phyloP scores from a whole-genome alignment of 2,888 invertebrate genomes.

The Callyntrura sp. region DNA sequence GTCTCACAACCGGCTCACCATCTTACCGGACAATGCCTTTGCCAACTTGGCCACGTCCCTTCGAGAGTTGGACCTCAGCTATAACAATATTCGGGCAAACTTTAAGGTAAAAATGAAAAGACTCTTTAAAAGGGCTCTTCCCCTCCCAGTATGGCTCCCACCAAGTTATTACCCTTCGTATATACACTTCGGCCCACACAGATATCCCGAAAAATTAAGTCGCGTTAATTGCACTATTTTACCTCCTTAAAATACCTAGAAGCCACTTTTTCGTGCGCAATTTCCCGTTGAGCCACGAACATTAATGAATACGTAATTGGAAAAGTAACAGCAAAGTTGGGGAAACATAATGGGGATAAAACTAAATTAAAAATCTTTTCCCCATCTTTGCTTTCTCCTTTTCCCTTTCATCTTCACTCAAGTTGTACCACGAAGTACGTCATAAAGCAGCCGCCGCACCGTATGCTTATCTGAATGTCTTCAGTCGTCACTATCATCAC shows the following conservation, averaged over 20 bases:
- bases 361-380: slow-evolving; percentile 9
- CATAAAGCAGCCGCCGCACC: not conserved
- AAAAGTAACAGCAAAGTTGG: not conserved
- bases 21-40: slow-evolving; percentile 95
- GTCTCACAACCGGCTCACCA: slow-evolving; percentile 92
- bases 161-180: not conserved
- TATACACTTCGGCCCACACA: not conserved
- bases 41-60: slow-evolving; percentile 91
- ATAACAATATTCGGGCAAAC: slow-evolving; percentile 93
- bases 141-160: not conserved
- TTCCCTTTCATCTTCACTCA: not conserved
- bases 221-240: not conserved
- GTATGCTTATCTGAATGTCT: not conserved
- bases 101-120: slow-evolving; percentile 87
- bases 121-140: not conserved
- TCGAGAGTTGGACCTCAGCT: slow-evolving; percentile 91
- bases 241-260: not conserved
- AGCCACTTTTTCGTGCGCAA: not conserved
- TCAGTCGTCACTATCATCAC: not conserved
- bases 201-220: not conserved
- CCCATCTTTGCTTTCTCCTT: not conserved
- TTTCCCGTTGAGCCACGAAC: not conserved
- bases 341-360: not conserved
- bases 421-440: not conserved
- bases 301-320: slow-evolving; percentile 19